Base-by-base conservation (phyloP, 2,888 invertebrate genomes). In the Stenurella melanura region DNA sequence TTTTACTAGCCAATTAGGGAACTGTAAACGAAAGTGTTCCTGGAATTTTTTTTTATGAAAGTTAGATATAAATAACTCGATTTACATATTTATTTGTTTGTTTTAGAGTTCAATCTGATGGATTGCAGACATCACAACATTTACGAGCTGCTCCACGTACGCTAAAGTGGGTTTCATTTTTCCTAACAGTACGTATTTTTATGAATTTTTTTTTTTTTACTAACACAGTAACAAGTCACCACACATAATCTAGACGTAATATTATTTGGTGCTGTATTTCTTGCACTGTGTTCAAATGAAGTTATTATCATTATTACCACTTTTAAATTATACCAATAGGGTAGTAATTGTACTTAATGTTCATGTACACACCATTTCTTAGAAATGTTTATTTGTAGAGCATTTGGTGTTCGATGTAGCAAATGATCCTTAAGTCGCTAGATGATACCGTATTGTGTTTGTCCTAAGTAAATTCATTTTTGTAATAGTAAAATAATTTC, bases 51-150 rank as follows among this genome's bases (percentile, higher is more conserved):
- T 50, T 15, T n/a, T 2, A n/a, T n/a, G 21, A 7, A 15, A 26
- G 5, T 19, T 58, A 10, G 18, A 19, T 4, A n/a, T 61, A 26
- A 30, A 30, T n/a, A 61, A 30, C 30, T 30, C 9, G 4, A 61
- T n/a, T 30, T 30, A 2, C n/a, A 7, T 42, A 34, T 18, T 3
- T 42, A 42, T 34, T 64, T n/a, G 10, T 68, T 74, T 73, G 60
- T 80, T 78, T 64, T 68, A 80, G 80, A 75, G 66, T 71, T 58
- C 70, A 38, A 30, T 73, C 73, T 70, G 63, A 80, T 80, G 78
- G 76, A 76, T 56, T 71, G 68, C 68, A 75, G 69, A 50, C 75
- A 68, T 54, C 76, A 73, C 61, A 76, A 74, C 73, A 73, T 68
- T 64, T 63, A 34, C 42, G 76, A 78, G 30, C 67, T 74, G 21